A percentile compares a stretch with the other conserved stretches of the same genome.
Conservation (phyloP, 2,797 vertebrate genomes). For the Aratinga solstitialis region DNA sequence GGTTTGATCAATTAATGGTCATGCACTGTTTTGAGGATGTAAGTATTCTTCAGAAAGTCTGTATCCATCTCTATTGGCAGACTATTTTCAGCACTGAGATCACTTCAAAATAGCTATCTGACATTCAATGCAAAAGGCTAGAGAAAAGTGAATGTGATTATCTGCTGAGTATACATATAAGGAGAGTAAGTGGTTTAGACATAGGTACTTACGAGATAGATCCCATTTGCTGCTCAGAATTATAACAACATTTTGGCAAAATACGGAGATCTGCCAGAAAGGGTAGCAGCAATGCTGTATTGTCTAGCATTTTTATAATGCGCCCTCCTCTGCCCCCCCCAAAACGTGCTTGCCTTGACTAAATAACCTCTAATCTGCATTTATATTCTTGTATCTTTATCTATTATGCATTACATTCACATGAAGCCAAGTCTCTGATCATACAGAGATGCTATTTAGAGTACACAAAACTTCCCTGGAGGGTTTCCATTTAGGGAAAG, state of each 20-base stretch:
- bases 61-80: background rate
- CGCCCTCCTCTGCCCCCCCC: background rate
- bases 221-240: background rate
- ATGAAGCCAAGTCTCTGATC: constrained; percentile 68
- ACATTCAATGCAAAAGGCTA: constrained; percentile 18
- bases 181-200: constrained; percentile 3
- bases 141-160: constrained; percentile 10
- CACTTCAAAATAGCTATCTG: constrained; percentile 1
- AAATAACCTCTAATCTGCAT: constrained; percentile 72
- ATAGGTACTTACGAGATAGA: constrained; percentile 22
- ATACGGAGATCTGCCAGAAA: constrained; percentile 5
- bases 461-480: constrained; percentile 76
- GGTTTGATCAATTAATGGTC: background rate
- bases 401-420: constrained; percentile 59
- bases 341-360: constrained; percentile 44
- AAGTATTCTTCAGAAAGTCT: constrained; percentile 16
- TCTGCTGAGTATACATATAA: background rate
- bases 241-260: background rate
- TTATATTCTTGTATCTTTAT: constrained; percentile 54
- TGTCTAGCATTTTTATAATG: constrained; percentile 38
- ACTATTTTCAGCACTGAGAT: constrained; percentile 28
- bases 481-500: constrained; percentile 70
- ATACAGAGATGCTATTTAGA: constrained; percentile 73
- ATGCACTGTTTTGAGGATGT: background rate
- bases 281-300: background rate